phyloP scores from a whole-genome alignment of 2,113 vertebrate genomes.

The Greenwoodochromis staneri region DNA sequence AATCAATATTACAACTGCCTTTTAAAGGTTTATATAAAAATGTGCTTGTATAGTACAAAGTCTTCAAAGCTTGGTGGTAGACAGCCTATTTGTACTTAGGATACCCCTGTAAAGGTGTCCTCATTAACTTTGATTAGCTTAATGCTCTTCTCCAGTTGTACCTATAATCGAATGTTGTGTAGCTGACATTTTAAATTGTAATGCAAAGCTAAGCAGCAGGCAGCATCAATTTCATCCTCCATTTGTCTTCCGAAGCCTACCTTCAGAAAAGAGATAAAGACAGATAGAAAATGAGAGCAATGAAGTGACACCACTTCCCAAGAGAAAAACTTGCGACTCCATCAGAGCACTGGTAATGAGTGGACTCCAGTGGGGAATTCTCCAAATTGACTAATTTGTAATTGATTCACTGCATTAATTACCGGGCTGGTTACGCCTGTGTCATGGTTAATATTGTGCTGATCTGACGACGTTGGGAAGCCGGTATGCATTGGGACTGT shows the following conservation, averaged over 20 bases:
- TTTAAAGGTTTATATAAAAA: not conserved
- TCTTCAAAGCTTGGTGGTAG: not conserved
- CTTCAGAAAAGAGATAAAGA: slow-evolving; percentile 43
- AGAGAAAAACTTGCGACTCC: slow-evolving; percentile 51
- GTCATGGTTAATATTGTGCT: slow-evolving; percentile 76
- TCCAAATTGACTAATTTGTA: slow-evolving; percentile 75
- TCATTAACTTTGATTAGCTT: not conserved
- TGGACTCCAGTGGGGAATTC: slow-evolving; percentile 70
- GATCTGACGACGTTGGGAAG: slow-evolving; percentile 61
- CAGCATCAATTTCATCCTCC: slow-evolving; percentile 23
- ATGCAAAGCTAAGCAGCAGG: slow-evolving; percentile 1
- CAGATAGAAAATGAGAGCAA: slow-evolving; percentile 23
- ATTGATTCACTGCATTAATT: slow-evolving; percentile 80
- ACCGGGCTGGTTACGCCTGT: slow-evolving; percentile 69
- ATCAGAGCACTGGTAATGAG: slow-evolving; percentile 70
- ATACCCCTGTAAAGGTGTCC: not conserved
- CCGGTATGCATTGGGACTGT: slow-evolving; percentile 62
- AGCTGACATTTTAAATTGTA: slow-evolving; percentile 13
- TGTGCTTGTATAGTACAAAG: not conserved
- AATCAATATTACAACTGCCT: not conserved
- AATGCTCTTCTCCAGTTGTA: not conserved
- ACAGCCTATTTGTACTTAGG: not conserved
- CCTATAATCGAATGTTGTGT: not conserved
- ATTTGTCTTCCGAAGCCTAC: slow-evolving; percentile 19
- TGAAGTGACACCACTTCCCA: slow-evolving; percentile 54